Evolutionary conservation across 2,113 vertebrate genomes (phyloP).

Genomic region (Muscicapa adusta): DNA sequence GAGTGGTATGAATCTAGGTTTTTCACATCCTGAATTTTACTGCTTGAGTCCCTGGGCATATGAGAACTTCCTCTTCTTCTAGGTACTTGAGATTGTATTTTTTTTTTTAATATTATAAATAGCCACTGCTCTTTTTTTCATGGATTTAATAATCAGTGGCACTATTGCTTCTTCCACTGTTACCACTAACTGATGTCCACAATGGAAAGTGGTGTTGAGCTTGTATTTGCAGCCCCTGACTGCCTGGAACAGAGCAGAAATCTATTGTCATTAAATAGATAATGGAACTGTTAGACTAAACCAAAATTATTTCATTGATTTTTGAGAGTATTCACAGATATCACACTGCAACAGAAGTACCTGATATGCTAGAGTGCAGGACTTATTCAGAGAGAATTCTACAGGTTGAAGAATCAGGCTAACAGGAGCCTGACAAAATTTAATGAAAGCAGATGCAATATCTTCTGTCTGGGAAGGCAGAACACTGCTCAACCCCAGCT

Average conservation of each 20-base stretch:
- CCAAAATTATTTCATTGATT: not conserved
- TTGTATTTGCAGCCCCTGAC: not conserved
- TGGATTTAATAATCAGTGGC: not conserved
- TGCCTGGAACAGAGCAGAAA: not conserved
- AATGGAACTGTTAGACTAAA: not conserved
- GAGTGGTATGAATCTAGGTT: not conserved
- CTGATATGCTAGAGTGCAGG: not conserved
- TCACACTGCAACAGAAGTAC: not conserved
- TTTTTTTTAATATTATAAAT: not conserved
- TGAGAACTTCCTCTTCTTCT: not conserved
- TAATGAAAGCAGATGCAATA: not conserved
- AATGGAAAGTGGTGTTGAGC: not conserved
- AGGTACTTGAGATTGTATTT: not conserved
- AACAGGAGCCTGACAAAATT: not conserved
- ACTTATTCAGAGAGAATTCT: not conserved
- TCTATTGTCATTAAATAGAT: not conserved
- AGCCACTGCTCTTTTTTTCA: not conserved
- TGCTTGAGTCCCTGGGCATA: not conserved
- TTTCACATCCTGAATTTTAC: not conserved
- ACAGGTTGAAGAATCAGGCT: not conserved
- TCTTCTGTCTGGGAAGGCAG: not conserved
- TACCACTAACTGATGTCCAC: not conserved
- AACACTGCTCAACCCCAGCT: not conserved
- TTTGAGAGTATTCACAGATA: not conserved
- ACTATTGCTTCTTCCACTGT: not conserved